Evolutionary conservation across 2,113 vertebrate genomes (phyloP), one percentile per base, ranked within the genome.

Genomic region (Cavia porcellus): DNA sequence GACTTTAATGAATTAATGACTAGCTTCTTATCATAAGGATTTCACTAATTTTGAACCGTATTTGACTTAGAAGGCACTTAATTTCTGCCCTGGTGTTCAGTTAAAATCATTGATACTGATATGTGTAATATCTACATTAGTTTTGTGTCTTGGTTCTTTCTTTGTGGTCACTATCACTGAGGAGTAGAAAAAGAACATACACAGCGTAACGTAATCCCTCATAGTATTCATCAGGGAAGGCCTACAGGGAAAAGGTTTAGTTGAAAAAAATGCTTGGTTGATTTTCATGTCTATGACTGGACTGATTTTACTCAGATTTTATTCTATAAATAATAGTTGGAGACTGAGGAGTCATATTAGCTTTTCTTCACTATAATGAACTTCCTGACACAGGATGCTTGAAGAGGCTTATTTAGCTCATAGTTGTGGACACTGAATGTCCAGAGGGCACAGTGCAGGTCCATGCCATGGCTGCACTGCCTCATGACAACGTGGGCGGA

Each of bases 1-100:
- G 61, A 95, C 22, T 62, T 95, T 80, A 96, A 93, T 89, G 61
- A 97, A 94, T 97, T 95, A 94, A 87, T 50, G 82, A 68, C 20
- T 90, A 93, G 32, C 62, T 97, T 95, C 70, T 97, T 96, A 35
- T 42, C 70, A 11, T 83, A 95, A 91, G 52, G 95, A 77, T 75
- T 68, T 95, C 74, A 95, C 85, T 94, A 94, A 87, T 94, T 95
- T 93, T 96, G 90, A 96, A 68, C 55, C n/a, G n/a, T 79, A 96
- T 90, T 94, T 95, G 35, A 92, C 87, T 93, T 93, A 85, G 86
- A 93, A 96, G 87, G 45, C 25, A 47, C 82, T 90, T 86, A 95
- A 95, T 93, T 95, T 96, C 75, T 97, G 38, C 30, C 61, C 50
- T 90, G 59, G n/a, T 87, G 15, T 75, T 89, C 42, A 95, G 4